A percentile compares a stretch with the other conserved stretches of the same genome.
Evolutionary conservation across 2,888 invertebrate species (phyloP).

Genomic region (Drosophila planitibia): DNA sequence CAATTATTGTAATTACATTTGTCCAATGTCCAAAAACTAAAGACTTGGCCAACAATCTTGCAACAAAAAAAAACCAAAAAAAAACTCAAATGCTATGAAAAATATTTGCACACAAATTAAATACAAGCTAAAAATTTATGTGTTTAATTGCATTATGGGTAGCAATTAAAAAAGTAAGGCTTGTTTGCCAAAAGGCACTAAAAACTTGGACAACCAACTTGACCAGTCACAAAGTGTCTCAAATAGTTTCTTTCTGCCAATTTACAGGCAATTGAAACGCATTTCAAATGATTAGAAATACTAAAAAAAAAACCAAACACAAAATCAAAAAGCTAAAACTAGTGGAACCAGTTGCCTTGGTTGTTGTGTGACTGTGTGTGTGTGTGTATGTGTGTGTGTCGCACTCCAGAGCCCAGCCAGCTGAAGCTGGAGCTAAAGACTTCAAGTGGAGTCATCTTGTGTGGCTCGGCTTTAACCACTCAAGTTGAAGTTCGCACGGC

Average conservation of each 20-base stretch:
- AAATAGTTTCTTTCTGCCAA: constrained; percentile 47
- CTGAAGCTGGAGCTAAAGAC: constrained; percentile 21
- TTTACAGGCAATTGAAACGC: constrained; percentile 67
- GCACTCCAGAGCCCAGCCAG: constrained; percentile 25
- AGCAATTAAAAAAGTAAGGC: constrained; percentile 63
- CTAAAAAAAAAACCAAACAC: constrained; percentile 24
- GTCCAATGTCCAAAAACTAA: constrained; percentile 36
- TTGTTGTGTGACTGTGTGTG: constrained; percentile 3
- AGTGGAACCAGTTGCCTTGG: constrained; percentile 68
- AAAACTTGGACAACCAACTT: constrained; percentile 58
- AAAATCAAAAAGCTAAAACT: constrained; percentile 50
- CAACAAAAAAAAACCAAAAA: not conserved
- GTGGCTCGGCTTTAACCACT: constrained; percentile 60
- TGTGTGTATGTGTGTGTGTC: not conserved
- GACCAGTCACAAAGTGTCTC: constrained; percentile 43
- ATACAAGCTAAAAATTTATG: constrained; percentile 64
- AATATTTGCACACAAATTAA: constrained; percentile 64
- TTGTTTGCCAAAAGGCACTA: constrained; percentile 30
- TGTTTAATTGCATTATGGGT: constrained; percentile 71
- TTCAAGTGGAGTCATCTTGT: constrained; percentile 69
- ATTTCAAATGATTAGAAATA: constrained; percentile 67
- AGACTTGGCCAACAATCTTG: constrained; percentile 36
- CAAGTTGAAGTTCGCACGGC: constrained; percentile 81
- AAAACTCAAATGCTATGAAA: constrained; percentile 27
- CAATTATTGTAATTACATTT: constrained; percentile 62